These are phyloP conservation scores for Takifugu bimaculatus DNA, from an alignment of 2,113 vertebrate genomes.

Conservation along the genomic window DNA sequence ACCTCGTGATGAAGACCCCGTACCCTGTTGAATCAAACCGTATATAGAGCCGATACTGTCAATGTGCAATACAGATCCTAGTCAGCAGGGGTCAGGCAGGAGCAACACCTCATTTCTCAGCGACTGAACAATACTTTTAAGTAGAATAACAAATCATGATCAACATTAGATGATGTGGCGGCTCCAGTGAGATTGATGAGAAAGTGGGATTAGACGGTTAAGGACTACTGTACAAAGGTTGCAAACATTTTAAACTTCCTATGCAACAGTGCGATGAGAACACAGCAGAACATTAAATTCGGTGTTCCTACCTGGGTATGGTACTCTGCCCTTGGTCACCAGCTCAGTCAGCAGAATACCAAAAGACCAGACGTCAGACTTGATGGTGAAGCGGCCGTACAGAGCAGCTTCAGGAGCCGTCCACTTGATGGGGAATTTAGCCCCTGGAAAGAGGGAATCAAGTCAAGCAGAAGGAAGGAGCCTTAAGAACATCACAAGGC, in stretches of 20 bases:
- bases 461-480: not conserved
- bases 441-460: slow-evolving; percentile 73
- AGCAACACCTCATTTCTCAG: too few species aligned
- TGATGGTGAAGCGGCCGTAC: slow-evolving; percentile 98
- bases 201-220: too few species aligned
- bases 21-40: not conserved
- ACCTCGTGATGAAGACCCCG: too few species aligned
- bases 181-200: too few species aligned
- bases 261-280: too few species aligned
- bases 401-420: slow-evolving; percentile 94
- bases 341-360: slow-evolving; percentile 95
- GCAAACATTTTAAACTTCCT: too few species aligned
- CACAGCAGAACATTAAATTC: not conserved
- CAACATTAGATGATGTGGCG: not conserved
- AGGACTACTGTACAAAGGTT: not conserved
- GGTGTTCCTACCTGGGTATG: slow-evolving; percentile 85
- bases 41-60: slow-evolving; percentile 42
- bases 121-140: slow-evolving; percentile 26
- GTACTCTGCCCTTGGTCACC: slow-evolving; percentile 97
- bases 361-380: slow-evolving; percentile 98
- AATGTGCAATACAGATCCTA: slow-evolving; percentile 13
- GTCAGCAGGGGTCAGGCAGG: slow-evolving; percentile 53
- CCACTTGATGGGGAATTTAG: slow-evolving; percentile 99
- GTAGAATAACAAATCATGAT: slow-evolving; percentile 4
- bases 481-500: too few species aligned